Evolutionary conservation across 2,888 invertebrate genomes (phyloP).

Genomic region (Embidobia sp.): DNA sequence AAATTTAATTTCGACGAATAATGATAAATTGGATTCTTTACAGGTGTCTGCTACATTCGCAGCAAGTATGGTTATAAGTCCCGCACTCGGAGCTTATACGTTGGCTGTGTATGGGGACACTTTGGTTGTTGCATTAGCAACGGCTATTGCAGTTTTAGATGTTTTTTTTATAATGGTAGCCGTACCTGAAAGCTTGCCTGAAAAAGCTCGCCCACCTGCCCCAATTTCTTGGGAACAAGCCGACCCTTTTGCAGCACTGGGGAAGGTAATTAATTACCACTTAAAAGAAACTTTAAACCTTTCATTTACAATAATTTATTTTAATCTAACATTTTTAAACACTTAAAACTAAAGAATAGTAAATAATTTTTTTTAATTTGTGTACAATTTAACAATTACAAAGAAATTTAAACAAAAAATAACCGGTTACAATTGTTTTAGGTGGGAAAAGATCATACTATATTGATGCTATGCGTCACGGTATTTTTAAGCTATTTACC

Average conservation of each 20-base stretch:
- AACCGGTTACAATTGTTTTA: conserved; percentile 74
- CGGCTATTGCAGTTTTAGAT: conserved; percentile 97
- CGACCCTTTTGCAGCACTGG: conserved; percentile 92
- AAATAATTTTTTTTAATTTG: no score
- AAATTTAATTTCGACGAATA: no score
- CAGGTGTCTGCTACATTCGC: conserved; percentile 98
- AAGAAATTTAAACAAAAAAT: background rate
- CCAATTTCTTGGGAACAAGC: conserved; percentile 99
- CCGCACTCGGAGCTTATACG: conserved; percentile 95
- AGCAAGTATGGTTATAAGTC: conserved; percentile 99
- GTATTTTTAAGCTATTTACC: conserved; percentile 99
- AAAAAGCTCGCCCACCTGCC: conserved; percentile 89
- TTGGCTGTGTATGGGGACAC: conserved; percentile 91
- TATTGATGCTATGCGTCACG: conserved; percentile 97
- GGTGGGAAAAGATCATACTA: conserved; percentile 97
- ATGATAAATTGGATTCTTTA: no score
- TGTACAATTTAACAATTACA: background rate
- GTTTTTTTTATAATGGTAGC: conserved; percentile 99
- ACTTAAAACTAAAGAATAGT: background rate
- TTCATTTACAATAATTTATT: no score
- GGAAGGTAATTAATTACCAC: no score
- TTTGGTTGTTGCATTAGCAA: conserved; percentile 93
- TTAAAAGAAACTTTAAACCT: no score
- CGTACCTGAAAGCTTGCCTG: conserved; percentile 98
- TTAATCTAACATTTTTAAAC: no score